These are phyloP conservation scores for Periplaneta americana DNA, from an alignment of 1,140 invertebrate species.

Conservation along the genomic window DNA sequence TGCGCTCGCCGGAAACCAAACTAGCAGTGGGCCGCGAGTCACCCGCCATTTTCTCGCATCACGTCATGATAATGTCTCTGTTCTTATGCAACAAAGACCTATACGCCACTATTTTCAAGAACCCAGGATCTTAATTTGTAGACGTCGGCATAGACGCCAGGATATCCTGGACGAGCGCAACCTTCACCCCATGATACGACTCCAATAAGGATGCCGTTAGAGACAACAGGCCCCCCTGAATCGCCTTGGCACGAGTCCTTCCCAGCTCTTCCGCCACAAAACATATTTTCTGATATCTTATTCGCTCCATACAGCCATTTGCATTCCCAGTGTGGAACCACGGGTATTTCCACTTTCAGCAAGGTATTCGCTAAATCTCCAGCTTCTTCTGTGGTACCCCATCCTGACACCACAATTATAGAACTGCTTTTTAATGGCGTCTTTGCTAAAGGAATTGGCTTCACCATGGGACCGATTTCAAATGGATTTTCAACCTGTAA, in stretches of 20 bases:
- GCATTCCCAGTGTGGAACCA: not conserved
- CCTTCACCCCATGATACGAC: constrained; percentile 15
- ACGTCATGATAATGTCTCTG: too few species aligned
- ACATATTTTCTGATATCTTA: not conserved
- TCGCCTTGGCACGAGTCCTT: not conserved
- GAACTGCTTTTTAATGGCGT: not conserved
- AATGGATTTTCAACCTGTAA: not conserved
- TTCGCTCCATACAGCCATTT: not conserved
- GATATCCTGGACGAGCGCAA: constrained; percentile 3
- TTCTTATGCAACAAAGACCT: not conserved
- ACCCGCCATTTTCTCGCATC: too few species aligned
- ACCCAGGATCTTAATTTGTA: constrained; percentile 3
- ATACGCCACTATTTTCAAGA: constrained; percentile 1
- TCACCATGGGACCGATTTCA: not conserved
- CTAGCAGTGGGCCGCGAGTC: too few species aligned
- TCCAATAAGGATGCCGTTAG: constrained; percentile 7
- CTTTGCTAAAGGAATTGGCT: not conserved
- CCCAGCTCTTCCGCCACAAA: not conserved
- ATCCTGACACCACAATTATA: constrained; percentile 5
- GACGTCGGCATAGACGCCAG: constrained; percentile 12
- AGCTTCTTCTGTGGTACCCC: constrained; percentile 1
- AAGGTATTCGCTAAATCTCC: not conserved
- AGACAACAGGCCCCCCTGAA: constrained; percentile 11
- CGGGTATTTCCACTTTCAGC: not conserved
- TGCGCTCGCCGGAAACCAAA: too few species aligned